phyloP scores from a whole-genome alignment of 2,888 invertebrate species.

The Trachelus troglodyta region DNA sequence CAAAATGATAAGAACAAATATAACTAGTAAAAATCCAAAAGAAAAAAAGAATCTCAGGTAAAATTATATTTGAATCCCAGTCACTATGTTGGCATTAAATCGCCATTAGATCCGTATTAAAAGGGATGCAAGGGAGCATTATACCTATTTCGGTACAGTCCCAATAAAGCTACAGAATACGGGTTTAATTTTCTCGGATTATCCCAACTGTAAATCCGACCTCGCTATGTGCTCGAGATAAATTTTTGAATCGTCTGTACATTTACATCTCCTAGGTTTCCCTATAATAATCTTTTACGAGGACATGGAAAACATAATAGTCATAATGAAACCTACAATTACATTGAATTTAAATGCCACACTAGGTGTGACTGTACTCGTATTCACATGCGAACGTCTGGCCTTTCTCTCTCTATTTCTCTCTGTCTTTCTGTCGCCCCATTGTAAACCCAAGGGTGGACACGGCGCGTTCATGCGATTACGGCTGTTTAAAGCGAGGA shows the following conservation, averaged over 20 bases:
- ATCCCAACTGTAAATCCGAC: background rate
- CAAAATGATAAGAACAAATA: too few species aligned
- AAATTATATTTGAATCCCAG: too few species aligned
- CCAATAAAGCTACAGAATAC: background rate
- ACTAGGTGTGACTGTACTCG: background rate
- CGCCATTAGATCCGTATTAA: too few species aligned
- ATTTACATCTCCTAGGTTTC: background rate
- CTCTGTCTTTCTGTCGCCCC: background rate
- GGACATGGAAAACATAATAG: background rate
- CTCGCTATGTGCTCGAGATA: background rate
- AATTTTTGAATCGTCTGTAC: background rate
- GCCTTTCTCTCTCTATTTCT: too few species aligned
- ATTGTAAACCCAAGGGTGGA: conserved; percentile 1
- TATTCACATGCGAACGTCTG: background rate
- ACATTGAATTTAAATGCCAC: background rate
- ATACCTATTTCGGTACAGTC: background rate
- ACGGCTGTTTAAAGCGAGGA: conserved; percentile 36
- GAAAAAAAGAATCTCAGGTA: too few species aligned
- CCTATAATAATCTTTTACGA: background rate
- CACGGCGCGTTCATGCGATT: conserved; percentile 13
- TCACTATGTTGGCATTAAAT: too few species aligned
- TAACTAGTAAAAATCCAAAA: too few species aligned
- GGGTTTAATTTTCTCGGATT: background rate
- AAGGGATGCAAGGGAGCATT: background rate
- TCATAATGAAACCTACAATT: background rate